Evolutionary conservation across 1,140 invertebrate genomes (phyloP).

Genomic region (Aethina tumida): DNA sequence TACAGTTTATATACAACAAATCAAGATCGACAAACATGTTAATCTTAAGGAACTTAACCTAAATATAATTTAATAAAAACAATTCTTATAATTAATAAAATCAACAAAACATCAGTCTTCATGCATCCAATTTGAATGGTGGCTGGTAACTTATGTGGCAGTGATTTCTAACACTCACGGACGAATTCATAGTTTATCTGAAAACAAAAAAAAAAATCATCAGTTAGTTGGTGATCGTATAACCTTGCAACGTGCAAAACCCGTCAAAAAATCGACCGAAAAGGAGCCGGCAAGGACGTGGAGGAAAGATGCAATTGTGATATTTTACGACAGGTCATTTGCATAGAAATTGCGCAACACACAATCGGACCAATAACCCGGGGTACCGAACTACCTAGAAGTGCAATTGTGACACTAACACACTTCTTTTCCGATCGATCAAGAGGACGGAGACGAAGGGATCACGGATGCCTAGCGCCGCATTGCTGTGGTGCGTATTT

Average conservation of each 20-base stretch:
- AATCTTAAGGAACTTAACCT: conserved; percentile 30
- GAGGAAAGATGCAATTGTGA: neutral
- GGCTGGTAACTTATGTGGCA: conserved; percentile 35
- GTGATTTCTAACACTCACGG: conserved; percentile 20
- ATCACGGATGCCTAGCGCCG: too few species aligned
- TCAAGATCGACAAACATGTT: conserved; percentile 17
- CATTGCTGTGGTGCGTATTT: too few species aligned
- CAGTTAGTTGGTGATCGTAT: neutral
- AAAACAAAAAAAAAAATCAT: conserved; percentile 20
- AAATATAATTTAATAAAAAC: conserved; percentile 36
- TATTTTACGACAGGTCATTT: too few species aligned
- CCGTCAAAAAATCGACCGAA: neutral
- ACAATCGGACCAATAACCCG: too few species aligned
- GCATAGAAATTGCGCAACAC: too few species aligned
- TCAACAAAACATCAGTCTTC: conserved; percentile 36
- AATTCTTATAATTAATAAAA: conserved; percentile 34
- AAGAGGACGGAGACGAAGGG: too few species aligned
- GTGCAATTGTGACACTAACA: too few species aligned
- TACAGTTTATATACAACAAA: conserved; percentile 18
- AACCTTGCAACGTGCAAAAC: too few species aligned
- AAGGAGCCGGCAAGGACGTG: neutral
- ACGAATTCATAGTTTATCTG: conserved; percentile 26
- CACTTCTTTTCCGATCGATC: too few species aligned
- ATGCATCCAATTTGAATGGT: conserved; percentile 31
- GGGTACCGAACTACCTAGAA: too few species aligned